Percentiles rank a stretch among this genome's conserved stretches.
Conservation (phyloP, 2,888 invertebrate genomes). For the Agrochola macilenta region DNA sequence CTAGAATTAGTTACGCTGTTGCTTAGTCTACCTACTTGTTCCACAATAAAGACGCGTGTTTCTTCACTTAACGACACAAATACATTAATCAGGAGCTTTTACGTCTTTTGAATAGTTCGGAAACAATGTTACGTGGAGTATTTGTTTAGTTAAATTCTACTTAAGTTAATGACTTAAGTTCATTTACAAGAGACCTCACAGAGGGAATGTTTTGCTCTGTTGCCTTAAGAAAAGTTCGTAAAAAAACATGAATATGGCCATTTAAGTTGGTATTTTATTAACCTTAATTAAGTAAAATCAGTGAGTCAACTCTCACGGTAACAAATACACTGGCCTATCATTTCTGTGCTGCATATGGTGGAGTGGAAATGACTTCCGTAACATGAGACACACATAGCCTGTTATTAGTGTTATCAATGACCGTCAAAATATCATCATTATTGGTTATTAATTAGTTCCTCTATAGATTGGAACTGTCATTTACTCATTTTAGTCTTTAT, state of each 20-base stretch:
- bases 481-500: constrained; percentile 6
- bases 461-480: constrained; percentile 37
- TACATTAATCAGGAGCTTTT: constrained; percentile 82
- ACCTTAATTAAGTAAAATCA: constrained; percentile 83
- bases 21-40: constrained; percentile 87
- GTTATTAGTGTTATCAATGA: constrained; percentile 58
- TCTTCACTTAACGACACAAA: constrained; percentile 85
- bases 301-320: constrained; percentile 78
- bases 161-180: constrained; percentile 57
- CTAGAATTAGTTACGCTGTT: constrained; percentile 89
- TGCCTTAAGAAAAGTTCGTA: constrained; percentile 44
- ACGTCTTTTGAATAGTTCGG: constrained; percentile 56
- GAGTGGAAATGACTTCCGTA: constrained; percentile 56
- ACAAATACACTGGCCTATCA: constrained; percentile 76
- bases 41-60: constrained; percentile 84
- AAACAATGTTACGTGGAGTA: constrained; percentile 47
- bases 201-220: constrained; percentile 54
- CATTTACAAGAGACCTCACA: constrained; percentile 49
- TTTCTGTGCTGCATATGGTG: constrained; percentile 67
- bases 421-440: constrained; percentile 58
- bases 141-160: constrained; percentile 59
- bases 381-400: constrained; percentile 59
- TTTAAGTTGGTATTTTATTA: constrained; percentile 80
- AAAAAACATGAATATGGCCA: constrained; percentile 73
- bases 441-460: constrained; percentile 50